Percentiles rank a stretch among this genome's conserved stretches.
Evolutionary conservation across 2,113 vertebrate genomes (phyloP).

Genomic region (Apistogramma diplotaenia): DNA sequence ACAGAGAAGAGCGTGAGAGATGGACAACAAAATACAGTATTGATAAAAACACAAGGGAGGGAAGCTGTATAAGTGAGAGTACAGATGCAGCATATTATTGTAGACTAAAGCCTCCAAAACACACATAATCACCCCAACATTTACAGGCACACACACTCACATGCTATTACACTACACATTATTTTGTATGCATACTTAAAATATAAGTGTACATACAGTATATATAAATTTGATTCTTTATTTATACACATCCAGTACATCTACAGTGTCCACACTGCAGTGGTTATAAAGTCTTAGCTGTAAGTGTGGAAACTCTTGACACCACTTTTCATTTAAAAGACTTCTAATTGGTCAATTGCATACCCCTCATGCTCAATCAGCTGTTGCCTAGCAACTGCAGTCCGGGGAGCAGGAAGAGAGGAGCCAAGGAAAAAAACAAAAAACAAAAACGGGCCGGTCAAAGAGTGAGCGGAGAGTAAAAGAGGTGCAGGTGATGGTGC

Average conservation of each 20-base stretch:
- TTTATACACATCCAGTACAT: background rate
- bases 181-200: background rate
- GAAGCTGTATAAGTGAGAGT: background rate
- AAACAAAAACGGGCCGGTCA: constrained; percentile 2
- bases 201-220: background rate
- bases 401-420: constrained; percentile 28
- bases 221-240: background rate
- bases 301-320: constrained; percentile 61
- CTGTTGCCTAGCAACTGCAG: constrained; percentile 77
- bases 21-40: background rate
- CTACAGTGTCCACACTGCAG: background rate
- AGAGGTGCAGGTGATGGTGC: constrained; percentile 16
- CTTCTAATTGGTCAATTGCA: constrained; percentile 78
- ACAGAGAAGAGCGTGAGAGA: background rate
- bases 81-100: background rate
- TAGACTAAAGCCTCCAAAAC: background rate
- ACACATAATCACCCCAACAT: background rate
- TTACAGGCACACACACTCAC: background rate
- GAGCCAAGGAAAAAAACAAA: constrained; percentile 5
- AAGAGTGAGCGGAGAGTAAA: constrained; percentile 44
- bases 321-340: constrained; percentile 70
- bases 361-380: constrained; percentile 73
- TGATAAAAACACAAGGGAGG: background rate
- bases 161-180: background rate
- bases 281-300: background rate